A percentile compares a stretch with the other conserved stretches of the same genome.
These are phyloP conservation scores for Acleris sparsana DNA, from an alignment of 2,888 invertebrate species.

Conservation along the genomic window DNA sequence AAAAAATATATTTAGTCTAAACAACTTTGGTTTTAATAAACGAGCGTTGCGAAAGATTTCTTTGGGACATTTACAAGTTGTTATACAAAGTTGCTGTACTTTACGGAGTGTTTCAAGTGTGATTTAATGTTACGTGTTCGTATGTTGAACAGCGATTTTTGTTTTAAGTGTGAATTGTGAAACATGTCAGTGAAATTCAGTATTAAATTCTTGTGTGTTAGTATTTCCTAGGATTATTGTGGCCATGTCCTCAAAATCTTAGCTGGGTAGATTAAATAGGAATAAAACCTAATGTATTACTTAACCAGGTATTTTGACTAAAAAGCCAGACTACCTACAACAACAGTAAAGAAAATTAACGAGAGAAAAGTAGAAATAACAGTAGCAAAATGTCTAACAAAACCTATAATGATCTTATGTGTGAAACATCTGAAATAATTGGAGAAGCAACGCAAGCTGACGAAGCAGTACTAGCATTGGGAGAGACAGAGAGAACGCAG, in stretches of 20 bases:
- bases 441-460: constrained; percentile 85
- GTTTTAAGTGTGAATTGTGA: neutral
- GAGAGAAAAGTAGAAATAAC: neutral
- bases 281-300: neutral
- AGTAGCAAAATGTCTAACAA: constrained; percentile 87
- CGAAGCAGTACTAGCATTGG: constrained; percentile 84
- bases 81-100: constrained; percentile 16
- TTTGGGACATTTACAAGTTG: constrained; percentile 16
- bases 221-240: no score
- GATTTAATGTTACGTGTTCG: constrained; percentile 10
- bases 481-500: constrained; percentile 82
- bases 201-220: no score
- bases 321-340: neutral
- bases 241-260: no score
- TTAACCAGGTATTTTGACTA: neutral
- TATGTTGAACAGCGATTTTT: neutral
- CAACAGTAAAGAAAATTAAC: neutral
- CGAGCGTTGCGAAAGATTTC: constrained; percentile 22
- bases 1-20: constrained; percentile 13
- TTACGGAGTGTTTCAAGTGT: constrained; percentile 12
- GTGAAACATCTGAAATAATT: constrained; percentile 78
- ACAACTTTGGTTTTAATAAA: constrained; percentile 25
- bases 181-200: neutral
- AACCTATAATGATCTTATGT: constrained; percentile 88
- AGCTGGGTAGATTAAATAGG: no score